Base-by-base conservation (phyloP, 92 coral and sea anemone species). In the Isaurus tuberculatus region DNA sequence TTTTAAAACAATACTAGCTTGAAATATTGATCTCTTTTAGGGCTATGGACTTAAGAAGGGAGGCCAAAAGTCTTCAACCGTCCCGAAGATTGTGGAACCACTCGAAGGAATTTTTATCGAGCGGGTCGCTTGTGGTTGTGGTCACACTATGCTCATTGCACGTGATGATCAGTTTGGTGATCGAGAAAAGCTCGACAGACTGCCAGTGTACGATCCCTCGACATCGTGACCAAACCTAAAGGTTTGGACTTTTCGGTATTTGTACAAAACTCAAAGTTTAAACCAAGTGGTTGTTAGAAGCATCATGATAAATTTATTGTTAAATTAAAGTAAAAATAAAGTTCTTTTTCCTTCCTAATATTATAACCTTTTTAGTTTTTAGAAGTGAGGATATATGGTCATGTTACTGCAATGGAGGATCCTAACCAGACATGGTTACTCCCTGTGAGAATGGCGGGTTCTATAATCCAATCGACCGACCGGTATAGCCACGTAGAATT, bases 31-130 rank as follows among this genome's bases (percentile, higher is more conserved):
- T 57, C 29, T 44, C 0, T 8, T 0, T 17, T 86, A 90, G 94
- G 94, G 94, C 23, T 87, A 90, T 55, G 94, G 94, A 20, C 88
- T 94, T 36, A 94, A 86, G 88, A 91, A 84, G 82, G 97, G 94
- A 19, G 91, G 93, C 0, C 92, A 88, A 43, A 93, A 93, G 69
- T 94, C 98, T 4, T 94, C 98, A 11, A 89, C 95, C 15, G 83
- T 51, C 31, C 95, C 98, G 1, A 92, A 94, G 88, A 91, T 94
- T 28, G 98, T 94, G 8, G 93, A 94, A n/a, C 93, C 98, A 29
- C 68, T 94, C 72, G 98, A 94, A 82, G 98, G 90, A 10, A 57
- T 94, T 53, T 94, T 91, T 61, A 87, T 94, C 0, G 87, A 94
- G 55, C 85, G 90, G 15, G 93, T 94, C 17, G 80, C 95, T 1